These are phyloP conservation scores for Thalassophryne amazonica DNA, from an alignment of 2,797 vertebrate species.

Conservation along the genomic window DNA sequence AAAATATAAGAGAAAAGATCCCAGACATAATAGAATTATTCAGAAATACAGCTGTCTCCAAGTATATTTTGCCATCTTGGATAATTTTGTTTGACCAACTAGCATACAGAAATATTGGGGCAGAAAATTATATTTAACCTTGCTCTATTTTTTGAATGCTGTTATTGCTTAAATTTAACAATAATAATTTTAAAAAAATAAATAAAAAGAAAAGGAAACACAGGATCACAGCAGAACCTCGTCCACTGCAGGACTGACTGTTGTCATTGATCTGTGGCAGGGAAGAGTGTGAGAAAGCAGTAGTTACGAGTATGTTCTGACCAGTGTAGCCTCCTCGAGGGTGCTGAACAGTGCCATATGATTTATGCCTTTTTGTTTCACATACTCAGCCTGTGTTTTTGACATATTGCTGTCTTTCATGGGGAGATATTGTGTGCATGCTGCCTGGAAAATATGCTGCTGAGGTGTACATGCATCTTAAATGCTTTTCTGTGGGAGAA, in stretches of 20 bases:
- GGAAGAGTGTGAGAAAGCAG: background rate
- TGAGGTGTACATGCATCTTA: background rate
- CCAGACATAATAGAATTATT: too few relatives aligned
- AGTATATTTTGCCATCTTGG: too few relatives aligned
- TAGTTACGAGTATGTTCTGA: background rate
- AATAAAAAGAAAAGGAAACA: too few relatives aligned
- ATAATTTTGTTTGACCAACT: too few relatives aligned
- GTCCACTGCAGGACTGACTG: background rate
- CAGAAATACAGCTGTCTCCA: too few relatives aligned
- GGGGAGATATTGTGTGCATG: slow-evolving; percentile 13
- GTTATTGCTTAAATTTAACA: too few relatives aligned
- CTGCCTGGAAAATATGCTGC: background rate
- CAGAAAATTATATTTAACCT: too few relatives aligned
- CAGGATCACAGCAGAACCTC: too few relatives aligned
- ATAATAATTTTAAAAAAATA: too few relatives aligned
- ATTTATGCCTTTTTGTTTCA: slow-evolving; percentile 34
- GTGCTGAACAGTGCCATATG: slow-evolving; percentile 6
- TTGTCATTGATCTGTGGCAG: slow-evolving; percentile 16
- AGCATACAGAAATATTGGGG: too few relatives aligned
- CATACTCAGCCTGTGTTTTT: background rate
- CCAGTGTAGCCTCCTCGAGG: slow-evolving; percentile 7
- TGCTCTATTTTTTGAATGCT: too few relatives aligned
- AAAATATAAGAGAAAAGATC: too few relatives aligned
- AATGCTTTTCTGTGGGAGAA: slow-evolving; percentile 17
- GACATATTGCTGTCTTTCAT: slow-evolving; percentile 4